These are phyloP conservation scores for Passerculus sandwichensis DNA, from an alignment of 2,797 vertebrate genomes.

Conservation along the genomic window DNA sequence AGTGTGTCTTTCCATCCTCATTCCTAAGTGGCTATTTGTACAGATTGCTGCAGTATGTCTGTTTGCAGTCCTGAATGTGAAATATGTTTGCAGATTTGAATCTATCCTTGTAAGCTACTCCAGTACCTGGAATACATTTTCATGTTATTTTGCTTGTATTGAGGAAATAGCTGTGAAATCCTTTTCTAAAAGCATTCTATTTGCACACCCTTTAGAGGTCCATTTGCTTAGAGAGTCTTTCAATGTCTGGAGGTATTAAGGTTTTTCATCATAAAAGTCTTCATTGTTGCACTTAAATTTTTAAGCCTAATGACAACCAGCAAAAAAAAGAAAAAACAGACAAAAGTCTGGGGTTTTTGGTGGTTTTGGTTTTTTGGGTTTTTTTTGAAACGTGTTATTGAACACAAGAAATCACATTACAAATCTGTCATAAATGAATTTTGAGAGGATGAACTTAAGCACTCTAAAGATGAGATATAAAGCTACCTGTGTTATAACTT, in stretches of 20 bases:
- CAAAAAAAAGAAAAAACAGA: not conserved
- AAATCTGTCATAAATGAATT: not conserved
- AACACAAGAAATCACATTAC: not conserved
- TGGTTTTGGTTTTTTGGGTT: too few species aligned
- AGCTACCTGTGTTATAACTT: not conserved
- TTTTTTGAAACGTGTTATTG: not conserved
- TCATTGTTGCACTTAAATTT: not conserved
- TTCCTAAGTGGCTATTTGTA: not conserved
- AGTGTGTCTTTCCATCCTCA: not conserved
- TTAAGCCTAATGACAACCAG: not conserved
- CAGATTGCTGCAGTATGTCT: not conserved
- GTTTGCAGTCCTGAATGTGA: not conserved
- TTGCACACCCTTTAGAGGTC: not conserved
- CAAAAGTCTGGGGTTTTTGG: accelerated
- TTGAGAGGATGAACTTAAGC: not conserved
- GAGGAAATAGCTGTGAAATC: not conserved
- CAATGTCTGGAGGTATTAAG: not conserved
- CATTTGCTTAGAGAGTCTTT: not conserved
- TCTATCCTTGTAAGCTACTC: not conserved
- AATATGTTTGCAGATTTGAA: not conserved
- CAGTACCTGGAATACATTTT: not conserved
- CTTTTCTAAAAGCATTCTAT: not conserved
- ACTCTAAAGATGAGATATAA: not conserved
- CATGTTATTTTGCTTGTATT: not conserved
- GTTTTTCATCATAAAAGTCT: not conserved